Percentiles rank a stretch among this genome's conserved stretches.
These are phyloP conservation scores for Smithornis capensis DNA, from an alignment of 2,113 vertebrate genomes.

Conservation along the genomic window DNA sequence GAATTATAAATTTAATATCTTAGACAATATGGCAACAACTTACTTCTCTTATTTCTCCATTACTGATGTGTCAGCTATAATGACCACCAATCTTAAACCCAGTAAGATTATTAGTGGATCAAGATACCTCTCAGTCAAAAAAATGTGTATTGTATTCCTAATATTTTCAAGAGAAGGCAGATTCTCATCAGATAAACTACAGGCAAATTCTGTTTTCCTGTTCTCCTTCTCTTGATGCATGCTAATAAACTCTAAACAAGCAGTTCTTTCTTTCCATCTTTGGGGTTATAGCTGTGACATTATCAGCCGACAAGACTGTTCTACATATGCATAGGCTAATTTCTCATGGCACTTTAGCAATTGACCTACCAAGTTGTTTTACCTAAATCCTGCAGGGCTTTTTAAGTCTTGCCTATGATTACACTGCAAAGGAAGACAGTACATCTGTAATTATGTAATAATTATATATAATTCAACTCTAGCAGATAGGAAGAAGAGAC, in stretches of 20 bases:
- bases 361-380: slow-evolving; percentile 32
- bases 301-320: background rate
- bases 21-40: background rate
- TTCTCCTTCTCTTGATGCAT: background rate
- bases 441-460: slow-evolving; percentile 47
- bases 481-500: background rate
- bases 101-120: background rate
- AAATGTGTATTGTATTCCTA: background rate
- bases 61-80: fast-evolving
- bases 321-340: background rate
- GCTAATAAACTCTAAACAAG: background rate
- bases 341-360: background rate
- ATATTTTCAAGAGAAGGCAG: background rate
- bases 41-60: fast-evolving
- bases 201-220: background rate
- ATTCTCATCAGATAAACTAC: background rate
- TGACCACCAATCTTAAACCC: background rate
- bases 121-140: background rate
- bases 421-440: background rate
- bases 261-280: background rate
- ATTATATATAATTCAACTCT: slow-evolving; percentile 40
- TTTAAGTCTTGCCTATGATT: background rate
- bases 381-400: slow-evolving; percentile 8
- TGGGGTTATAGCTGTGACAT: background rate
- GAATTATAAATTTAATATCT: background rate